A percentile compares a stretch with the other conserved stretches of the same genome.
These are phyloP conservation scores for Orussus abietinus DNA, from an alignment of 1,140 invertebrate species.

Conservation along the genomic window DNA sequence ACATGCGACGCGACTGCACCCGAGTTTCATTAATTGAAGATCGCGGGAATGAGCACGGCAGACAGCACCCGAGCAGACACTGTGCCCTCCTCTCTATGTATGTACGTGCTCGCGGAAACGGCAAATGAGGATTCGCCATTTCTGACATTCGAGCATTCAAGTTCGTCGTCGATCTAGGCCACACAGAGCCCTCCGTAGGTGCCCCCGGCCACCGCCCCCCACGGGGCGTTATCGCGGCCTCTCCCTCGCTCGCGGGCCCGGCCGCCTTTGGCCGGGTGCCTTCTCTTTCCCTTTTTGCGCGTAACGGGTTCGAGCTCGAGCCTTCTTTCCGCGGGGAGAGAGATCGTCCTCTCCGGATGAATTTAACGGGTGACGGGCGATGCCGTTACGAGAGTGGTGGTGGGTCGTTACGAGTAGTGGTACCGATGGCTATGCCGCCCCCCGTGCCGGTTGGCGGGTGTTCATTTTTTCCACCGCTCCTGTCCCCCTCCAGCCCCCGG, in stretches of 20 bases:
- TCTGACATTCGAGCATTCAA: slow-evolving; percentile 50
- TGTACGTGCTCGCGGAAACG: slow-evolving; percentile 40
- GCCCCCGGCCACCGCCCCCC: too few species aligned
- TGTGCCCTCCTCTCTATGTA: slow-evolving; percentile 15
- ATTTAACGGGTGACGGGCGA: slow-evolving; percentile 41
- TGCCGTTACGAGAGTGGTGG: too few species aligned
- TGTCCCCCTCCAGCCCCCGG: slow-evolving; percentile 13
- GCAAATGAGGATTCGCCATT: slow-evolving; percentile 50
- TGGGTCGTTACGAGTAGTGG: slow-evolving; percentile 41
- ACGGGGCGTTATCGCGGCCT: too few species aligned
- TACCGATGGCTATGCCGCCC: slow-evolving; percentile 24
- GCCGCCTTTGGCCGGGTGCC: too few species aligned
- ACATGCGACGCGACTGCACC: slow-evolving; percentile 54
- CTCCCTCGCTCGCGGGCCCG: too few species aligned
- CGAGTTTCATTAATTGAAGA: slow-evolving; percentile 57
- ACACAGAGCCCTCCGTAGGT: slow-evolving; percentile 24
- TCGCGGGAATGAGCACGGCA: slow-evolving; percentile 51
- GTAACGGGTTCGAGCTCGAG: slow-evolving; percentile 20
- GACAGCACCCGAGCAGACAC: slow-evolving; percentile 42
- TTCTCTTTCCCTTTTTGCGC: too few species aligned
- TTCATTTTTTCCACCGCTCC: slow-evolving; percentile 24
- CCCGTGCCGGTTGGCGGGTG: slow-evolving; percentile 16
- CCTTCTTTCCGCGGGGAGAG: slow-evolving; percentile 35
- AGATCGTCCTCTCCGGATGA: slow-evolving; percentile 32
- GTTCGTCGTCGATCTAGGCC: slow-evolving; percentile 50